Conservation (phyloP, 30 jellyfish, hydroid and myxozoan genomes). For the Pseudorhiza aurosa region DNA sequence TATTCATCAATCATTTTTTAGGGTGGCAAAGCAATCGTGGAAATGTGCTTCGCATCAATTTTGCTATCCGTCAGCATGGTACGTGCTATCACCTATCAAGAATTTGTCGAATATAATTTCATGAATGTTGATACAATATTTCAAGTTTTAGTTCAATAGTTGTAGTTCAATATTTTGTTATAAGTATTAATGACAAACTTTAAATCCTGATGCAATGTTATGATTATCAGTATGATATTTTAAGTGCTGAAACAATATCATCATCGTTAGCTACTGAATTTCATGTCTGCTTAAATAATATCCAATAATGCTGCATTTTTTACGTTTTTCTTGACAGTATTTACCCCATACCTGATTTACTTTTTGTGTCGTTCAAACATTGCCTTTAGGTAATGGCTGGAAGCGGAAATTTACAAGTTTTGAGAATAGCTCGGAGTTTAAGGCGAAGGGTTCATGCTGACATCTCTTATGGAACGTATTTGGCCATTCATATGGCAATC, state of each 20-base stretch:
- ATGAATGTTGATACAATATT: background rate
- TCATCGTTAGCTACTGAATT: too few relatives aligned
- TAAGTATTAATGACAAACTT: too few relatives aligned
- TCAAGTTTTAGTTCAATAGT: too few relatives aligned
- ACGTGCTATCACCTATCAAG: background rate
- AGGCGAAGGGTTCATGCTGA: conserved; percentile 76
- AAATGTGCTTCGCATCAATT: conserved; percentile 76
- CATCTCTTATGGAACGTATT: conserved; percentile 82
- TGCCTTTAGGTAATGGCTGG: conserved; percentile 92
- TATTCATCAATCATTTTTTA: too few relatives aligned
- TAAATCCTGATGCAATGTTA: too few relatives aligned
- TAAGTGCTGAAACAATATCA: too few relatives aligned
- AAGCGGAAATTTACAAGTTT: conserved; percentile 81
- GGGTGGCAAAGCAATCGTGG: conserved; percentile 83
- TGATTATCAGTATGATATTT: too few relatives aligned
- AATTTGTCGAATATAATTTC: background rate
- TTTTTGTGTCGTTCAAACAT: background rate
- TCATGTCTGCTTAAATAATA: too few relatives aligned
- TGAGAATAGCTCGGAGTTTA: conserved; percentile 89
- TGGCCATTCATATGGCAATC: conserved; percentile 96
- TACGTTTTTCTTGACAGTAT: too few relatives aligned
- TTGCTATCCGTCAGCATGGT: conserved; percentile 81
- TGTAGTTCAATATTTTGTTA: too few relatives aligned
- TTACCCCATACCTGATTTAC: background rate
- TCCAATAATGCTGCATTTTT: too few relatives aligned